Evolutionary conservation across 92 coral and sea anemone species (phyloP).

Genomic region (Micromussa lordhowensis): DNA sequence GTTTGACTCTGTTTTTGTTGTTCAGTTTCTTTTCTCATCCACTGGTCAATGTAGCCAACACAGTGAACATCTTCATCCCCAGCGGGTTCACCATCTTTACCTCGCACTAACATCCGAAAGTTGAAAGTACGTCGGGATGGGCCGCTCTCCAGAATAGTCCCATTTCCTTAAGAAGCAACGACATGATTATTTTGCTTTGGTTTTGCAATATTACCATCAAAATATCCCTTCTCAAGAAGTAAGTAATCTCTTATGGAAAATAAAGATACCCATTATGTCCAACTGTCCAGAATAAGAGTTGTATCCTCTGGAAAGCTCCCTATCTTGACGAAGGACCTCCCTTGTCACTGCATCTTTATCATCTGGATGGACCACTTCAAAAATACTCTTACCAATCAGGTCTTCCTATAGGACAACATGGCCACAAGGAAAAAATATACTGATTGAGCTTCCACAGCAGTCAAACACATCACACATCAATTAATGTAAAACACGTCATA

Average conservation of each 20-base stretch:
- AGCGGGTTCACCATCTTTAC: conserved; percentile 40
- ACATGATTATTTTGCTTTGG: too few species aligned
- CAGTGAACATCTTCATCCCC: conserved; percentile 51
- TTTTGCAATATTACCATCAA: too few species aligned
- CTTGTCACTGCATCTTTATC: conserved; percentile 67
- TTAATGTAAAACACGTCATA: background rate
- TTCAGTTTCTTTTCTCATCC: conserved; percentile 37
- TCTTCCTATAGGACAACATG: conserved; percentile 55
- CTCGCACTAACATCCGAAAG: conserved; percentile 57
- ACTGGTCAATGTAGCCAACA: conserved; percentile 68
- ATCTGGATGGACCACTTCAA: conserved; percentile 81
- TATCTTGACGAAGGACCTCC: conserved; percentile 59
- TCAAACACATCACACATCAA: too few species aligned
- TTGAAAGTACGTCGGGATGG: conserved; percentile 43
- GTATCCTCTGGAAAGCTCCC: background rate
- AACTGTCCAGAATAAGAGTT: background rate
- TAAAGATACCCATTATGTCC: conserved; percentile 2
- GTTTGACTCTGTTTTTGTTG: conserved; percentile 2
- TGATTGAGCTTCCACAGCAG: too few species aligned
- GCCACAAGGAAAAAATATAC: background rate
- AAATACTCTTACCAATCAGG: conserved; percentile 69
- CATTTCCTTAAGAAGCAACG: conserved; percentile 6
- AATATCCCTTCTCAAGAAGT: background rate
- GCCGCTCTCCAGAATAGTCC: background rate
- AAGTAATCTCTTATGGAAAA: background rate